A percentile compares a stretch with the other conserved stretches of the same genome.
These are phyloP conservation scores for Centropristis striata DNA, from an alignment of 2,113 vertebrate genomes.

Conservation along the genomic window DNA sequence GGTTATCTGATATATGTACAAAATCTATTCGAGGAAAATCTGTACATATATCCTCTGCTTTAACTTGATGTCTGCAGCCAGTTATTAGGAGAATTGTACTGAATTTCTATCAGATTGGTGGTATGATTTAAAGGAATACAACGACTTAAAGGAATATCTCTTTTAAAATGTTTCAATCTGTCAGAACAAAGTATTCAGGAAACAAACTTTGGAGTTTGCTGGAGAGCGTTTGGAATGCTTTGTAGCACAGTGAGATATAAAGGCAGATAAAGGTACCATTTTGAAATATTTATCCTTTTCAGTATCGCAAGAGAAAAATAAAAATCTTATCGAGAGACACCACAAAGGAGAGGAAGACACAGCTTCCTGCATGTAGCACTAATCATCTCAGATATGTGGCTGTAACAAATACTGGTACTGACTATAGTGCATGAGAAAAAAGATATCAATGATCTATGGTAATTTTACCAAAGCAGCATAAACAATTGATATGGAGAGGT, in stretches of 20 bases:
- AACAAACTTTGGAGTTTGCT: background rate
- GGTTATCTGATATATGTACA: conserved; percentile 44
- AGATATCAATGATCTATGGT: background rate
- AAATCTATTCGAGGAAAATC: background rate
- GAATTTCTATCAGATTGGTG: background rate
- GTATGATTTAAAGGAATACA: conserved; percentile 55
- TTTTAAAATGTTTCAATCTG: background rate
- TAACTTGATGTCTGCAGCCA: conserved; percentile 28
- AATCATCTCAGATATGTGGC: background rate
- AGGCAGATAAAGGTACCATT: background rate
- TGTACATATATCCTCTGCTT: conserved; percentile 56
- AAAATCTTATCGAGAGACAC: background rate
- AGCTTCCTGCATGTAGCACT: conserved; percentile 13
- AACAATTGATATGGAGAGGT: background rate
- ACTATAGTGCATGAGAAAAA: background rate
- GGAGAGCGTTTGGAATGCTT: background rate
- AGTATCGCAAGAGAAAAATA: background rate
- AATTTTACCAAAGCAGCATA: background rate
- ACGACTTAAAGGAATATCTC: conserved; percentile 9
- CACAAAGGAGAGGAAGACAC: background rate
- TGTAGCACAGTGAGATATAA: background rate
- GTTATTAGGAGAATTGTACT: background rate
- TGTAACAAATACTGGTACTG: conserved; percentile 4
- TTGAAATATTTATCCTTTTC: background rate
- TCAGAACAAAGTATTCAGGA: background rate